A percentile compares a stretch with the other conserved stretches of the same genome.
phyloP scores from a whole-genome alignment of 2,888 invertebrate species.

The Caenorhabditis sinica region DNA sequence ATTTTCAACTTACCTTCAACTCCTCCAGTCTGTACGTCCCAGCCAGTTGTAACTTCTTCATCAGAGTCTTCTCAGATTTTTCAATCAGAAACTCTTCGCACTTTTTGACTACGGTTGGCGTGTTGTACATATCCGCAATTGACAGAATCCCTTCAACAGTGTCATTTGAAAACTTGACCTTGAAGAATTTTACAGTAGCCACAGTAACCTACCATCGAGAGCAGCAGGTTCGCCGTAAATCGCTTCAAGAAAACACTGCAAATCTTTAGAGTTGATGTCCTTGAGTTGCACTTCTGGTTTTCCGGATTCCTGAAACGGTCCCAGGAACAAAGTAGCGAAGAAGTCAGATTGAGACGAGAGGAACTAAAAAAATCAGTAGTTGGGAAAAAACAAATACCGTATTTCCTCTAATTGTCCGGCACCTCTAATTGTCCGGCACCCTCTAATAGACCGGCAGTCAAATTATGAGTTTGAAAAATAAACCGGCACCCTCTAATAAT shows the following conservation, averaged over 20 bases:
- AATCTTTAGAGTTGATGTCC: neutral
- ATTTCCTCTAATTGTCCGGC: too few relatives aligned
- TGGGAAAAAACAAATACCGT: too few relatives aligned
- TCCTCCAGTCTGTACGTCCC: neutral
- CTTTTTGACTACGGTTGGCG: neutral
- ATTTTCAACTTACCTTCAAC: neutral
- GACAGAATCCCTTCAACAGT: neutral
- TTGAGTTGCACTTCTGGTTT: neutral
- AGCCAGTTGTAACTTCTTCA: neutral
- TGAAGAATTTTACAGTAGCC: neutral
- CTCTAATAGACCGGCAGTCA: too few relatives aligned
- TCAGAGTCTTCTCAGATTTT: neutral
- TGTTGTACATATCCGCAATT: neutral
- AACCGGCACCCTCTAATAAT: too few relatives aligned
- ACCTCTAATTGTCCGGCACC: too few relatives aligned
- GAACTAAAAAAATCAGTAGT: too few relatives aligned
- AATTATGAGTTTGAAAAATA: too few relatives aligned
- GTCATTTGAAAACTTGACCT: neutral
- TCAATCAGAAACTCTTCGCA: neutral
- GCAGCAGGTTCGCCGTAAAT: neutral
- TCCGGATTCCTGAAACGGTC: neutral
- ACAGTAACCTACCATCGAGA: neutral
- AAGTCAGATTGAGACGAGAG: neutral
- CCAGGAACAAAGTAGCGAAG: neutral
- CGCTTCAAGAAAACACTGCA: neutral